Evolutionary conservation across 2,797 vertebrate species (phyloP).

Genomic region (Sphenodon punctatus): DNA sequence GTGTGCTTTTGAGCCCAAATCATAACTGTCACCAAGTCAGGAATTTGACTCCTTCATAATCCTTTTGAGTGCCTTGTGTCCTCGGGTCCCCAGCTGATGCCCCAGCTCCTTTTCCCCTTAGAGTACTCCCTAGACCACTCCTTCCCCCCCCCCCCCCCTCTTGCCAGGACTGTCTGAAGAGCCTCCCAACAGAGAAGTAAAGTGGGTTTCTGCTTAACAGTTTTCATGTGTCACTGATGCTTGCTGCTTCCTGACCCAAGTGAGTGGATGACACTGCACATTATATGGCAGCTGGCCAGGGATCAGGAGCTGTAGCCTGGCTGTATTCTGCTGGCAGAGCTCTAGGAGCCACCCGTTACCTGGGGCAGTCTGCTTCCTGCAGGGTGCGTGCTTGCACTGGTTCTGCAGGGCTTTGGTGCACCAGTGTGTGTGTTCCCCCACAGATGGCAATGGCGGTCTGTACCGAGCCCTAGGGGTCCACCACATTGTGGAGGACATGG

Average conservation of each 20-base stretch:
- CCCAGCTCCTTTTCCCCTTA: neutral
- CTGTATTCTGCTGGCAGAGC: no score
- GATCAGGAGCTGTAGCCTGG: neutral
- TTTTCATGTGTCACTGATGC: neutral
- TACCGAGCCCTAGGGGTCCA: slow-evolving; percentile 90
- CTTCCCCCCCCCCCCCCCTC: neutral
- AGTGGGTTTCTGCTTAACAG: neutral
- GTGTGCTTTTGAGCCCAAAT: no score
- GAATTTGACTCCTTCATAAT: no score
- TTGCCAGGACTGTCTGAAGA: no score
- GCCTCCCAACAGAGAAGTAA: no score
- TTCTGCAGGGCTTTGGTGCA: neutral
- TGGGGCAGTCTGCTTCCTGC: no score
- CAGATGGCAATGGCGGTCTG: slow-evolving; percentile 96
- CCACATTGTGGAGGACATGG: slow-evolving; percentile 88
- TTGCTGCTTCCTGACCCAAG: no score
- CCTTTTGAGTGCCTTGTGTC: neutral
- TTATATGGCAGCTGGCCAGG: neutral
- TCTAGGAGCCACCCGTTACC: no score
- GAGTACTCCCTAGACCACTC: neutral
- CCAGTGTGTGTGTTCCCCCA: neutral
- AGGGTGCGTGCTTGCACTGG: no score
- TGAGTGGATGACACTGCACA: neutral
- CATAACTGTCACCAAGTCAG: no score
- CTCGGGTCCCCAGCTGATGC: no score